Evolutionary conservation across 2,797 vertebrate species (phyloP).

Genomic region (Muscicapa striata): DNA sequence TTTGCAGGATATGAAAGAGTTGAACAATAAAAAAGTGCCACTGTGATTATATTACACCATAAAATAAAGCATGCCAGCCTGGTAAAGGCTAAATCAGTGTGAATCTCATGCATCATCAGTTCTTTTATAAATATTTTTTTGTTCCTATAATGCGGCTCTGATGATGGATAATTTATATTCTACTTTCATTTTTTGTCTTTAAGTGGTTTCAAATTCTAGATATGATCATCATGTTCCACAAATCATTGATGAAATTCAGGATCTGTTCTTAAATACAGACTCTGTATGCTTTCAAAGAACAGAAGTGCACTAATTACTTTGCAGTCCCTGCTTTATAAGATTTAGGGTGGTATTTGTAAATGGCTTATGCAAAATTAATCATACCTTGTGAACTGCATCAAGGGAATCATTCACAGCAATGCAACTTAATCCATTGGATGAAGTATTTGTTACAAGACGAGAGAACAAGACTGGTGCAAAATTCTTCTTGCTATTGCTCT

Average conservation of each 20-base stretch:
- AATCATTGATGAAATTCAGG: conserved; percentile 5
- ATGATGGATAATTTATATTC: conserved; percentile 51
- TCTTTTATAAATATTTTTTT: conserved; percentile 12
- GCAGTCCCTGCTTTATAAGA: neutral
- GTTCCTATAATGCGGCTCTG: neutral
- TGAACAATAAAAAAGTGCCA: neutral
- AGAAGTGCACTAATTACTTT: neutral
- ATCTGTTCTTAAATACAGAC: conserved; percentile 16
- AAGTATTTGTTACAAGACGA: neutral
- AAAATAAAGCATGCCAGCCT: neutral
- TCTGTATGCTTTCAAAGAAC: neutral
- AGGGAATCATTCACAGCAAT: neutral
- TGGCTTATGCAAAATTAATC: conserved; percentile 9
- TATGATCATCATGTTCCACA: neutral
- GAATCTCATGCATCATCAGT: neutral
- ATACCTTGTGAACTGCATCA: neutral
- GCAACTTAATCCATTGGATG: neutral
- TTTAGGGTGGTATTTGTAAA: conserved; percentile 48
- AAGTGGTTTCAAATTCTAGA: conserved; percentile 1
- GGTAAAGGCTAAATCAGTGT: neutral
- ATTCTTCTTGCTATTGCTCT: neutral
- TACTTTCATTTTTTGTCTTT: conserved; percentile 45
- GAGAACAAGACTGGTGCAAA: neutral
- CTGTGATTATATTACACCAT: conserved; percentile 16
- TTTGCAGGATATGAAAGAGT: neutral